Evolutionary conservation across 2,113 vertebrate species (phyloP), one percentile per base, ranked within the genome.

Genomic region (Caretta caretta): DNA sequence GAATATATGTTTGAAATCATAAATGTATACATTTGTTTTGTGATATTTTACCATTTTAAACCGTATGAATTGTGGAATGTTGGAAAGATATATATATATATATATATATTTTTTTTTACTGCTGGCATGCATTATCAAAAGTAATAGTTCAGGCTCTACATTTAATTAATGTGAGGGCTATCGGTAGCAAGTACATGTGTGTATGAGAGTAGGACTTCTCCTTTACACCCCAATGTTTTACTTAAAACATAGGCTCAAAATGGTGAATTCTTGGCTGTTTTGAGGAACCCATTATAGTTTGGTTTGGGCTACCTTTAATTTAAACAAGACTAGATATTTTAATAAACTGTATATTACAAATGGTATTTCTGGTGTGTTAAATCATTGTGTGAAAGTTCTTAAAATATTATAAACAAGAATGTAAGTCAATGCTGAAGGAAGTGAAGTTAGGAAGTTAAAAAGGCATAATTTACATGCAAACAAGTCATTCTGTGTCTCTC

Each of bases 1-100:
- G 98, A 98, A 98, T 98, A 94, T 76, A 93, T 96, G 82, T 96
- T 96, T 93, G 96, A 92, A 97, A 97, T 82, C 91, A 96, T 95
- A 97, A 90, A 92, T 96, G 83, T 54, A 83, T 84, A 96, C 92
- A 87, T 96, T 96, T 92, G 92, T 94, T 95, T 97, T 97, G 92
- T 97, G 88, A 85, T 95, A 82, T 59, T 96, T 95, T 42, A 2
- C 80, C 93, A 80, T 49, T 94, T 94, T 38, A 85, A 93, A 88
- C 69, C 84, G 4, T 89, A 65, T 84, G 78, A 69, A 89, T 92
- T 92, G 14, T 92, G 85, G 87, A 94, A 94, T 56, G 82, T 49
- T 95, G 92, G 46, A 89, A 93, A 96, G 82, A 93, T 27, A 5
- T 50, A 38, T 38, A 38, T 38, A 38, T 38, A 38, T 38, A 38